Percentiles rank a stretch among this genome's conserved stretches.
Evolutionary conservation across 2,888 invertebrate genomes (phyloP).

Genomic region (Mamestra brassicae): DNA sequence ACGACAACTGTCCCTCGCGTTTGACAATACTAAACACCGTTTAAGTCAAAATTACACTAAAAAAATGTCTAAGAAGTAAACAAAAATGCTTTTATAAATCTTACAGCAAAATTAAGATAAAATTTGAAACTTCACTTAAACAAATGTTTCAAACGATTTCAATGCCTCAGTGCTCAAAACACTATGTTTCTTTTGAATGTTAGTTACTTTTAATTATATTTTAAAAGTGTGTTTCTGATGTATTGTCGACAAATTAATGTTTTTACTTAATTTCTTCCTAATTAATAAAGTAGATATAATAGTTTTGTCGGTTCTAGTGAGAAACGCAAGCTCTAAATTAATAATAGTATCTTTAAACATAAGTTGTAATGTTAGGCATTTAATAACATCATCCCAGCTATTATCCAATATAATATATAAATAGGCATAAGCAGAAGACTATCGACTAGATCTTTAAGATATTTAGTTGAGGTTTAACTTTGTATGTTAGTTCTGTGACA

Average conservation of each 20-base stretch:
- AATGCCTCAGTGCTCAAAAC: neutral
- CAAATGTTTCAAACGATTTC: neutral
- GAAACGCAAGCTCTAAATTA: neutral
- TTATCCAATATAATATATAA: neutral
- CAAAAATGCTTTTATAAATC: neutral
- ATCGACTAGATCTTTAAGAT: no score
- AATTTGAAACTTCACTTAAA: neutral
- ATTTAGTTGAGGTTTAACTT: no score
- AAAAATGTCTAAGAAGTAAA: neutral
- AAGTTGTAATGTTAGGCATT: neutral
- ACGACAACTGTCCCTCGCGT: constrained; percentile 33
- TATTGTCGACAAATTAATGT: no score
- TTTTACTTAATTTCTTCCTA: no score
- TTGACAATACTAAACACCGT: neutral
- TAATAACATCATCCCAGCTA: neutral
- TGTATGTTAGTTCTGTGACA: no score
- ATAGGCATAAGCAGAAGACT: no score
- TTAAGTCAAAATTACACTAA: neutral
- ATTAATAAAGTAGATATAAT: neutral
- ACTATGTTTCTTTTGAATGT: neutral
- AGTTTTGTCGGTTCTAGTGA: neutral
- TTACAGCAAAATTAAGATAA: neutral
- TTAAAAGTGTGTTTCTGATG: no score
- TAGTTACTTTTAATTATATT: neutral
- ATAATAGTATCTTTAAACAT: neutral